Percentiles rank a stretch among this genome's conserved stretches.
These are phyloP conservation scores for Metalampra italica DNA, from an alignment of 2,888 invertebrate species.

Conservation along the genomic window DNA sequence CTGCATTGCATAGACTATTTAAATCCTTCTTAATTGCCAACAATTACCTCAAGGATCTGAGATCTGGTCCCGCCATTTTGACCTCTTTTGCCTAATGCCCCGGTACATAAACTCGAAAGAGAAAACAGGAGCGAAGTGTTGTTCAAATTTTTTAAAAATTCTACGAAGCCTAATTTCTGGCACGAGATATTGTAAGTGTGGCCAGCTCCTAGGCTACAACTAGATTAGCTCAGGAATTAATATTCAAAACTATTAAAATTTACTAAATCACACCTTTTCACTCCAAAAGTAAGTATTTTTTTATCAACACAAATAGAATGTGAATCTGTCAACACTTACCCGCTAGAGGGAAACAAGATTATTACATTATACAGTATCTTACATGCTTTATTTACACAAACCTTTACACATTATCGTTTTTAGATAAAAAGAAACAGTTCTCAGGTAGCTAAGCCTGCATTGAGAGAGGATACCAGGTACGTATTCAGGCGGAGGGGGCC, in stretches of 20 bases:
- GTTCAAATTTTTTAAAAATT: not conserved
- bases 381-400: conserved; percentile 3
- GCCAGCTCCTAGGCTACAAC: not conserved
- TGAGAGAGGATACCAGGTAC: not conserved
- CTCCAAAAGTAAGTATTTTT: conserved; percentile 23
- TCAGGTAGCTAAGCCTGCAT: not conserved
- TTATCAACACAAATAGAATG: conserved; percentile 62
- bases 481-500: not conserved
- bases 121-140: not conserved
- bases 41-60: too few species aligned
- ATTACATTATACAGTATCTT: conserved; percentile 2
- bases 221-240: conserved; percentile 2
- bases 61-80: too few species aligned
- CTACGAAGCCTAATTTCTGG: not conserved
- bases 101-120: too few species aligned
- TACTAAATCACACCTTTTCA: conserved; percentile 16
- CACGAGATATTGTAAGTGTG: not conserved
- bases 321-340: conserved; percentile 61
- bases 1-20: too few species aligned
- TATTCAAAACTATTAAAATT: conserved; percentile 1
- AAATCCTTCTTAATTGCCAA: too few species aligned
- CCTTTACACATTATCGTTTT: not conserved
- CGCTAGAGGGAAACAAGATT: conserved; percentile 43
- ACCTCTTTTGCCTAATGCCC: too few species aligned
- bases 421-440: not conserved